Conservation (phyloP, 2,888 invertebrate species). For the Ptychoptera contaminata region DNA sequence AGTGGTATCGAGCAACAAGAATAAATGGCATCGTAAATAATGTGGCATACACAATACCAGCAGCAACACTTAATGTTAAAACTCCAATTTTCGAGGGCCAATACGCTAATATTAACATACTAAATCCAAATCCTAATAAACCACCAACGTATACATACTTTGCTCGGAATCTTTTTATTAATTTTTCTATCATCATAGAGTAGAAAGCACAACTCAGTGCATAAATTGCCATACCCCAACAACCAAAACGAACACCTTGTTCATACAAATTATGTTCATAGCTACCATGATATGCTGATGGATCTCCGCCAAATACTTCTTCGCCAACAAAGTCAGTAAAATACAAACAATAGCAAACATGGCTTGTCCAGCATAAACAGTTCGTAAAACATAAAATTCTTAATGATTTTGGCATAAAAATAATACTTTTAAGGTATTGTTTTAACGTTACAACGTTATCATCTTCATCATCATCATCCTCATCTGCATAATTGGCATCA, state of each 20-base stretch:
- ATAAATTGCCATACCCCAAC: slow-evolving; percentile 31
- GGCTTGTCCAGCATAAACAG: slow-evolving; percentile 48
- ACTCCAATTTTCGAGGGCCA: slow-evolving; percentile 30
- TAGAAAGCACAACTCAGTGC: slow-evolving; percentile 31
- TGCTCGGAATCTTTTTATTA: slow-evolving; percentile 26
- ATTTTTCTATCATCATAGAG: slow-evolving; percentile 25
- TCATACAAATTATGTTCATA: slow-evolving; percentile 20
- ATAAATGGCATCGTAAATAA: slow-evolving; percentile 32
- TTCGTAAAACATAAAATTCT: slow-evolving; percentile 42
- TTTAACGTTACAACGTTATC: slow-evolving; percentile 18
- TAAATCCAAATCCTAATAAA: slow-evolving; percentile 25
- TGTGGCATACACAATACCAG: slow-evolving; percentile 30
- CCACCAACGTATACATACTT: slow-evolving; percentile 27
- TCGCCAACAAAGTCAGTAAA: slow-evolving; percentile 54
- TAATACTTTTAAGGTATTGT: slow-evolving; percentile 36
- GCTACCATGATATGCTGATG: slow-evolving; percentile 22
- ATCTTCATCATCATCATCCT: slow-evolving; percentile 6
- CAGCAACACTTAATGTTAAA: slow-evolving; percentile 26
- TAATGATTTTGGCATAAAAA: slow-evolving; percentile 41
- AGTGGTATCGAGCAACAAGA: slow-evolving; percentile 29
- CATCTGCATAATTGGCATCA: not conserved
- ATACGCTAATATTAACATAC: slow-evolving; percentile 28
- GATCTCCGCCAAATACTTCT: slow-evolving; percentile 40
- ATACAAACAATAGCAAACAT: slow-evolving; percentile 48
- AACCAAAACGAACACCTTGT: slow-evolving; percentile 30